Evolutionary conservation across 2,888 invertebrate genomes (phyloP).

Genomic region (Mayetiola destructor): DNA sequence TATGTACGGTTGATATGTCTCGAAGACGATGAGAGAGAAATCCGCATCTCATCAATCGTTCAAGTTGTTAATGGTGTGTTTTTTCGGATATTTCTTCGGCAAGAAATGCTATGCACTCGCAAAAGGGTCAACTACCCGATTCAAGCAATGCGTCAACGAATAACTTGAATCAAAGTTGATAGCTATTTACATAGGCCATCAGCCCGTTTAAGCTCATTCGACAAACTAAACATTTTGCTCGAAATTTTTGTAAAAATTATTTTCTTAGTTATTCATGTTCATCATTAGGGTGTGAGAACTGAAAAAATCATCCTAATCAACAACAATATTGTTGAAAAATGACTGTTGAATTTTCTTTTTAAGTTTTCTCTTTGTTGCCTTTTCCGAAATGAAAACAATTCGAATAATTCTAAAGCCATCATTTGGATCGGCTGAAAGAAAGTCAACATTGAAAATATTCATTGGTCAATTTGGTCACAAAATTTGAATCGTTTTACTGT

Average conservation of each 20-base stretch:
- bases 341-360: background rate
- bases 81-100: no score
- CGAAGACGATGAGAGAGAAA: no score
- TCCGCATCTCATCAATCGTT: no score
- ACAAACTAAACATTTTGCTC: background rate
- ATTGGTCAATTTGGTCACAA: no score
- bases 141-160: constrained; percentile 1
- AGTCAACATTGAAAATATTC: background rate
- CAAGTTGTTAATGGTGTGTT: no score
- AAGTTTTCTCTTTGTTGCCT: background rate
- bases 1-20: no score
- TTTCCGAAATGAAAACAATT: background rate
- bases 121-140: constrained; percentile 9
- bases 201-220: background rate
- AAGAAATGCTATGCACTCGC: no score
- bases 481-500: no score
- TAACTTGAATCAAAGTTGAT: background rate
- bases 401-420: constrained; percentile 2
- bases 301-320: no score
- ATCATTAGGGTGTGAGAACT: constrained; percentile 3
- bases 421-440: constrained; percentile 1
- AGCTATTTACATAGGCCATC: constrained; percentile 9
- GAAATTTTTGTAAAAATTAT: no score
- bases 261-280: no score
- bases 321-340: no score